A percentile compares a stretch with the other conserved stretches of the same genome.
These are phyloP conservation scores for Agrochola lychnidis DNA, from an alignment of 2,888 invertebrate species.

Conservation along the genomic window DNA sequence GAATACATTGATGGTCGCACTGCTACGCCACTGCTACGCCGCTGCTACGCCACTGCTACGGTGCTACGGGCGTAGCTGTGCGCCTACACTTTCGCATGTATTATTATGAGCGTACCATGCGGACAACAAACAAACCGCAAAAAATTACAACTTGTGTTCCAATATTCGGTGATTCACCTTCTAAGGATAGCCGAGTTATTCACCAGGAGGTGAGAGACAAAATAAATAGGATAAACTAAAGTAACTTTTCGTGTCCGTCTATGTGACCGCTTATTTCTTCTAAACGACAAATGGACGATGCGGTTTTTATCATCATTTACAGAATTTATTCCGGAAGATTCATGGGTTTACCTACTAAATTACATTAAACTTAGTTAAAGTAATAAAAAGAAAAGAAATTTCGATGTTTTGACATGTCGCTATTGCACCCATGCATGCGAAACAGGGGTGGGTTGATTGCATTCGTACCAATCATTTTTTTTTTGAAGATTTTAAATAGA, in stretches of 20 bases:
- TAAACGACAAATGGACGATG: neutral
- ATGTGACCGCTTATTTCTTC: neutral
- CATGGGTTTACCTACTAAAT: too few species aligned
- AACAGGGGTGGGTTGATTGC: neutral
- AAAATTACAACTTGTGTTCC: neutral
- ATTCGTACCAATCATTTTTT: neutral
- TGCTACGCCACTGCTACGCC: constrained; percentile 18
- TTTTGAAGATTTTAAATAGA: neutral
- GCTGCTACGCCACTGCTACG: constrained; percentile 31
- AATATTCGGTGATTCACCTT: neutral
- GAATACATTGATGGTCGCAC: neutral
- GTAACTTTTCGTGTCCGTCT: neutral
- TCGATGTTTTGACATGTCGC: neutral
- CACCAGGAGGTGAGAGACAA: neutral
- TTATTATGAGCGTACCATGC: neutral
- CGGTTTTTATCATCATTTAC: neutral
- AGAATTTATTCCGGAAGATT: too few species aligned
- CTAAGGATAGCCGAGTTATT: neutral
- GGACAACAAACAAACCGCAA: neutral
- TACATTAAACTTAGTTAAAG: too few species aligned
- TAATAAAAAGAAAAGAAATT: neutral
- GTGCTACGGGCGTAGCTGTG: constrained; percentile 31
- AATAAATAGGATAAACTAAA: neutral
- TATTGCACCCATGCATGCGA: neutral
- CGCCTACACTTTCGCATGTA: neutral